Evolutionary conservation across 2,797 vertebrate genomes (phyloP), one percentile per base, ranked within the genome.

Genomic region (Clarias fuscus): DNA sequence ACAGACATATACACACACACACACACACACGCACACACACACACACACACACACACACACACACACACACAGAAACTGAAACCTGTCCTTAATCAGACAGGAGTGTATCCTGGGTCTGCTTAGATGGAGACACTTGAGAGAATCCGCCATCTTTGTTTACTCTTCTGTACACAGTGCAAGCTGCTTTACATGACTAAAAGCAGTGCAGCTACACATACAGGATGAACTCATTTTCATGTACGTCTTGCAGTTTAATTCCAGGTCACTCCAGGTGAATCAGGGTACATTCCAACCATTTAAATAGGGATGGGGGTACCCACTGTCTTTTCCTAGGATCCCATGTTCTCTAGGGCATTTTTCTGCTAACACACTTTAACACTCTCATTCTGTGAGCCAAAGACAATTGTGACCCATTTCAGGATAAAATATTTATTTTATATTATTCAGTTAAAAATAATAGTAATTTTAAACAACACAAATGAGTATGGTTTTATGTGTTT

Each of bases 71-170:
- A 61, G 15, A 59, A 40, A 83, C 64, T 18, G 1, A 67, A 68
- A n/a, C 33, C 53, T 3, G 15, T 61, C 82, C 2, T 82, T 27
- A 62, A 84, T 79, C 62, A 82, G 48, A 43, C 88, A 88, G 86
- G 84, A 85, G 82, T 86, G 82, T 75, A 79, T n/a, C 24, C 8
- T 48, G 76, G 53, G 81, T 81, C 40, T 77, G 58, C 72, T 68
- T 58, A 82, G 67, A 86, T 56, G 73, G 65, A 86, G 62, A 77
- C 83, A 62, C 81, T 59, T 88, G 82, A 85, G 78, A 80, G 61
- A 56, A 71, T 85, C 37, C 27, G 20, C 43, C 59, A 67, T 88
- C 75, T 88, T 53, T 89, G 76, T 89, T 88, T 84, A 89, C 76
- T 79, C 70, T 20, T 48, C 61, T n/a, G 72, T 82, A 82, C 90